A percentile compares a stretch with the other conserved stretches of the same genome.
Conservation (phyloP, 64 coral and sea anemone species). For the Acropora tenuis region DNA sequence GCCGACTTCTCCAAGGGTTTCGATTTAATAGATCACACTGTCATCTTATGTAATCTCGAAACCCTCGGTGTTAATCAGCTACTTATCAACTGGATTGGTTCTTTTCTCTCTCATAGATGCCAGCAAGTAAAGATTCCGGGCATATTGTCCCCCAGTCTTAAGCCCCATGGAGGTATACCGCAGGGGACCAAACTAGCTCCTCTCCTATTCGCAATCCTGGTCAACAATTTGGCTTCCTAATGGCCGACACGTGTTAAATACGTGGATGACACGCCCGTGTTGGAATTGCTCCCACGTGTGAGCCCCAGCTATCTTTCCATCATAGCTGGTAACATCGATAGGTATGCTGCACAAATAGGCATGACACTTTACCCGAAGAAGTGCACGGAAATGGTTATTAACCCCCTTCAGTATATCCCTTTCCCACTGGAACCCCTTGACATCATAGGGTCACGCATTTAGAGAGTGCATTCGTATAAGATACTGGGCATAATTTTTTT, state of each 20-base stretch:
- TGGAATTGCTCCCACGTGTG: too few relatives aligned
- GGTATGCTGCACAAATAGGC: too few relatives aligned
- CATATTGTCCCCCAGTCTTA: slow-evolving; percentile 3
- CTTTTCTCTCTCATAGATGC: slow-evolving; percentile 41
- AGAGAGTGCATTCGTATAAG: too few relatives aligned
- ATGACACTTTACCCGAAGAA: too few relatives aligned
- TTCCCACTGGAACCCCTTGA: too few relatives aligned
- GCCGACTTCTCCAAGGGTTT: slow-evolving; percentile 38
- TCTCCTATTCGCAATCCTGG: slow-evolving; percentile 18
- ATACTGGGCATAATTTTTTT: too few relatives aligned
- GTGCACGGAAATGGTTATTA: too few relatives aligned
- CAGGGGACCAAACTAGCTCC: background rate
- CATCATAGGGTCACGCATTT: too few relatives aligned
- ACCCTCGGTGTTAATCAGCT: slow-evolving; percentile 31
- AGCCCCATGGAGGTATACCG: background rate
- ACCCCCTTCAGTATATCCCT: too few relatives aligned
- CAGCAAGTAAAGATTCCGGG: background rate
- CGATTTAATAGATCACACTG: slow-evolving; percentile 30
- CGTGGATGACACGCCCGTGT: background rate
- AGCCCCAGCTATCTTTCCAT: too few relatives aligned
- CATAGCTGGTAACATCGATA: too few relatives aligned
- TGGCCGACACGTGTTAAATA: slow-evolving; percentile 21
- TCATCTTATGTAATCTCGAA: slow-evolving; percentile 34
- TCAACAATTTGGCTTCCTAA: slow-evolving; percentile 21
- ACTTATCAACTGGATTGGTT: slow-evolving; percentile 43